phyloP scores from a whole-genome alignment of 1,140 invertebrate genomes.

The Polypedilum vanderplanki region DNA sequence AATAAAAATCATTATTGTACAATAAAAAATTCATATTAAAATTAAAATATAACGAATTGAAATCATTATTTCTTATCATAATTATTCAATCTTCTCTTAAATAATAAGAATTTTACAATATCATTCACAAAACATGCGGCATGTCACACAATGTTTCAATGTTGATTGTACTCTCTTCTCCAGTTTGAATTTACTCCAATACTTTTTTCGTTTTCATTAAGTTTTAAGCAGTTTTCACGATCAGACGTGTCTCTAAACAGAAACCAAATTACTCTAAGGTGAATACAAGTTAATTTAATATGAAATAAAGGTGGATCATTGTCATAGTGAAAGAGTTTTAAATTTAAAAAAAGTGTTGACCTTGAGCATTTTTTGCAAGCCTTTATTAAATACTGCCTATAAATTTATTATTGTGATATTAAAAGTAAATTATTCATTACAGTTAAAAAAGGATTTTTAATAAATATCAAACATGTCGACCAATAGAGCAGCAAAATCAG shows the following conservation, averaged over 20 bases:
- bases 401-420: background rate
- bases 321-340: background rate
- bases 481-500: conserved; percentile 17
- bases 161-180: no score
- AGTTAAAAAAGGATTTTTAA: conserved; percentile 9
- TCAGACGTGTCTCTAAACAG: background rate
- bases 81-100: no score
- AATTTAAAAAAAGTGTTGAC: background rate
- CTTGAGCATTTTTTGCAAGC: background rate
- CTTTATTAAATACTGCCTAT: background rate
- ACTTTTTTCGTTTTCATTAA: no score
- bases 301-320: conserved; percentile 1
- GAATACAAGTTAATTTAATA: background rate
- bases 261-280: conserved; percentile 25
- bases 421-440: background rate
- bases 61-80: no score
- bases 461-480: background rate
- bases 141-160: no score
- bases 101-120: no score
- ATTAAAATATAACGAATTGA: no score
- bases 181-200: no score
- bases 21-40: no score
- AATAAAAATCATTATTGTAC: no score
- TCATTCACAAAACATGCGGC: no score
- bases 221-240: background rate